A percentile compares a stretch with the other conserved stretches of the same genome.
Evolutionary conservation across 2,113 vertebrate genomes (phyloP).

Genomic region (Ursus arctos): DNA sequence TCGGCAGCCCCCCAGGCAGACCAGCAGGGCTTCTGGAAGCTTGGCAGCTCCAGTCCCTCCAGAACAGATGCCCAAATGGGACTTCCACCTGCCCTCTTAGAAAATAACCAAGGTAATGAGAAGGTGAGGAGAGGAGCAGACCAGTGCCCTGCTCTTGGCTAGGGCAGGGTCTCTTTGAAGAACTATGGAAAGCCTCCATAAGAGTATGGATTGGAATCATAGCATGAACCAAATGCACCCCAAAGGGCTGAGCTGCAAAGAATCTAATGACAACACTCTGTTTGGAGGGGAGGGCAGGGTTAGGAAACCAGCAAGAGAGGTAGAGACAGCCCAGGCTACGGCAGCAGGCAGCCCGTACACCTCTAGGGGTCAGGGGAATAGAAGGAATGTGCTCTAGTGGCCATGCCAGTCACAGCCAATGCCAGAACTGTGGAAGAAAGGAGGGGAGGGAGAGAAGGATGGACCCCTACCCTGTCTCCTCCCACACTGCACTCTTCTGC

Average conservation of each 20-base stretch:
- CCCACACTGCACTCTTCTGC: not conserved
- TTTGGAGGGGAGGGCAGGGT: not conserved
- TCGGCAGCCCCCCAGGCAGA: not conserved
- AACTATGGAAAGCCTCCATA: not conserved
- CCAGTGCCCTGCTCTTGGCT: not conserved
- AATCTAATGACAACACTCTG: not conserved
- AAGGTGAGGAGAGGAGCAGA: not conserved
- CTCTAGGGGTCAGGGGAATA: not conserved
- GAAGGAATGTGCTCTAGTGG: not conserved
- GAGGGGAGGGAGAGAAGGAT: not conserved
- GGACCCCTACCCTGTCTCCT: not conserved
- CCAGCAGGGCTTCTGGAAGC: not conserved
- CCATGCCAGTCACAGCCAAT: not conserved
- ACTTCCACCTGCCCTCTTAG: not conserved
- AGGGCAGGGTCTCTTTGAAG: not conserved
- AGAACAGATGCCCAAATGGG: not conserved
- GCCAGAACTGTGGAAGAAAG: not conserved
- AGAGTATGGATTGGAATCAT: not conserved
- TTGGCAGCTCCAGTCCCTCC: no score
- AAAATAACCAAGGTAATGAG: not conserved
- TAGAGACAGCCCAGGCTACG: accelerated
- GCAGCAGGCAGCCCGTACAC: not conserved
- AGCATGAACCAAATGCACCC: accelerated
- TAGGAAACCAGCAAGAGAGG: not conserved
- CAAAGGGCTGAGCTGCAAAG: not conserved